phyloP scores from a whole-genome alignment of 2,888 invertebrate species.

The Lasioglossum morio region DNA sequence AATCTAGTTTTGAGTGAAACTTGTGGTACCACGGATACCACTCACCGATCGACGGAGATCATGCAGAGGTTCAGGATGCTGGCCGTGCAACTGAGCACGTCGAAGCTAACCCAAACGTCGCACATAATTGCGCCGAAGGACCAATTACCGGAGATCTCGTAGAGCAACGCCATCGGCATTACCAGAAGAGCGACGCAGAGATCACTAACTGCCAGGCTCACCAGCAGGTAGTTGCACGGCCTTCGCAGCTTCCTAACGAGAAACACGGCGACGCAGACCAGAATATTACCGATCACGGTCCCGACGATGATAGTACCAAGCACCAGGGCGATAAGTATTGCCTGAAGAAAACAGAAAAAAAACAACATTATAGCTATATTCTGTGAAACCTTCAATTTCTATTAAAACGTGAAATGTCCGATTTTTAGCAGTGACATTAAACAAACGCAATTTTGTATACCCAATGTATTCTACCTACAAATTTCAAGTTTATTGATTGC shows the following conservation, averaged over 20 bases:
- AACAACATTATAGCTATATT: neutral
- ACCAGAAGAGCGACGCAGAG: constrained; percentile 97
- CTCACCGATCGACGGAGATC: constrained; percentile 95
- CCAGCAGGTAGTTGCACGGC: constrained; percentile 96
- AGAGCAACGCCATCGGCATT: constrained; percentile 98
- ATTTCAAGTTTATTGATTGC: no score
- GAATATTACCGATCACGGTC: constrained; percentile 94
- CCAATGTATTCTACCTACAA: no score
- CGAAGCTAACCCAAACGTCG: constrained; percentile 98
- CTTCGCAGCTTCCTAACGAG: constrained; percentile 95
- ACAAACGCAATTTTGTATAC: no score
- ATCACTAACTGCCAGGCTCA: constrained; percentile 98
- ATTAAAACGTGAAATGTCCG: no score
- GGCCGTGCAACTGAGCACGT: constrained; percentile 99
- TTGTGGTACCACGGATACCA: constrained; percentile 23
- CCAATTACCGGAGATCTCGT: constrained; percentile 97
- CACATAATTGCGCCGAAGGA: constrained; percentile 96
- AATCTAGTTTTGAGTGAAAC: constrained; percentile 14
- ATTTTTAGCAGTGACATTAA: no score
- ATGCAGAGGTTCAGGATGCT: constrained; percentile 99
- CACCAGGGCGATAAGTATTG: constrained; percentile 90
- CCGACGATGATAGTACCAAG: constrained; percentile 91
- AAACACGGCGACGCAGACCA: constrained; percentile 98
- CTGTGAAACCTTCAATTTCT: no score
- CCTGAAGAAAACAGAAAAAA: constrained; percentile 78